Evolutionary conservation across 2,797 vertebrate species (phyloP).

Genomic region (Leptodactylus fallax): DNA sequence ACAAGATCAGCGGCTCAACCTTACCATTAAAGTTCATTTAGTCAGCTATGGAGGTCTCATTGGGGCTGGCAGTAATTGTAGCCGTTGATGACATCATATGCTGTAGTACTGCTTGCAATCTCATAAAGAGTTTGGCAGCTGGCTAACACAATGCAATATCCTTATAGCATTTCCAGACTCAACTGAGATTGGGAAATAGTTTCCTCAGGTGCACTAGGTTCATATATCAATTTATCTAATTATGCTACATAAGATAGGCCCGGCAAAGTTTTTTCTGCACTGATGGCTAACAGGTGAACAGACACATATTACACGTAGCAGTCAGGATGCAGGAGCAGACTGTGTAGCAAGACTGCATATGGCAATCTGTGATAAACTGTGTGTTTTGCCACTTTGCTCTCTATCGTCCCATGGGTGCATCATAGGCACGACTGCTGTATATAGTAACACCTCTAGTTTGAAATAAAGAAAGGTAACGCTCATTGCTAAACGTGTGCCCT

Average conservation of each 20-base stretch:
- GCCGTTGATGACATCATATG: conserved; percentile 49
- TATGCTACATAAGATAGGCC: neutral
- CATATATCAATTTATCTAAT: neutral
- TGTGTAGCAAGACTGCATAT: too few species aligned
- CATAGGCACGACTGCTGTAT: too few species aligned
- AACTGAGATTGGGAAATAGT: neutral
- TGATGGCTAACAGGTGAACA: neutral
- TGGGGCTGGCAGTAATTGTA: conserved; percentile 36
- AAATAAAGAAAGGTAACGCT: too few species aligned
- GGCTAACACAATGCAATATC: neutral
- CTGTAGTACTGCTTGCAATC: neutral
- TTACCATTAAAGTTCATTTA: conserved; percentile 38
- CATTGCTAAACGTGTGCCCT: too few species aligned
- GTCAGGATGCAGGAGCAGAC: too few species aligned
- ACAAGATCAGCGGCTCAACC: conserved; percentile 45
- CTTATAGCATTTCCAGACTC: neutral
- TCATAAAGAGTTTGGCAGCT: neutral
- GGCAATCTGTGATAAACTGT: too few species aligned
- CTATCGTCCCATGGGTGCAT: too few species aligned
- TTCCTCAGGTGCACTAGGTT: neutral
- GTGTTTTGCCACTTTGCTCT: too few species aligned
- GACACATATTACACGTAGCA: neutral
- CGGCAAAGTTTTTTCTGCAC: neutral
- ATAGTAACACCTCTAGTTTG: too few species aligned
- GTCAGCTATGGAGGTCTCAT: neutral